Conservation (phyloP, 1,140 invertebrate species). For the Aleiodes sp. region DNA sequence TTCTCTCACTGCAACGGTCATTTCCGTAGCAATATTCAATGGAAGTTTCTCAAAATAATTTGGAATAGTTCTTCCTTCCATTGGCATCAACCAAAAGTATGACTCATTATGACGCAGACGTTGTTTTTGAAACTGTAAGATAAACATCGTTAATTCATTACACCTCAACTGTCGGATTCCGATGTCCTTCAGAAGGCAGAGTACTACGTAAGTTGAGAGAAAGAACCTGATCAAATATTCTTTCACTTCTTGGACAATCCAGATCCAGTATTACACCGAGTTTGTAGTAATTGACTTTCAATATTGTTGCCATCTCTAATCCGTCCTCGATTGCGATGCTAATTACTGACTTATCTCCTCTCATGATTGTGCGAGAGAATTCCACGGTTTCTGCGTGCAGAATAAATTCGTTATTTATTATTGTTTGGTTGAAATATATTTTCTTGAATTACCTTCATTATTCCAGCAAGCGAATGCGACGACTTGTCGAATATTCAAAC, state of each 20-base stretch:
- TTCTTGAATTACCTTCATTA: slow-evolving; percentile 20
- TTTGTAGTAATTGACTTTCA: slow-evolving; percentile 44
- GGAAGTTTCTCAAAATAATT: slow-evolving; percentile 41
- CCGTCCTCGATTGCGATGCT: slow-evolving; percentile 34
- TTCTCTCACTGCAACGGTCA: slow-evolving; percentile 24
- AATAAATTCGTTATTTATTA: slow-evolving; percentile 6
- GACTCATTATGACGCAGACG: slow-evolving; percentile 47
- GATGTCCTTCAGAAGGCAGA: too few relatives aligned
- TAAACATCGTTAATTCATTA: not conserved
- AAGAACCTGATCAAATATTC: slow-evolving; percentile 41
- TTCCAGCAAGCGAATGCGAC: slow-evolving; percentile 35
- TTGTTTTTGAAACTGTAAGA: slow-evolving; percentile 36
- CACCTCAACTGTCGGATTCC: not conserved
- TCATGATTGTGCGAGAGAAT: slow-evolving; percentile 27
- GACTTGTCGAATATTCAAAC: slow-evolving; percentile 16
- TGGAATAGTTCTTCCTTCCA: slow-evolving; percentile 30
- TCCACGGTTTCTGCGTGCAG: slow-evolving; percentile 31
- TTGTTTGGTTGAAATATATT: slow-evolving; percentile 2
- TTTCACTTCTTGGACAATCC: slow-evolving; percentile 38
- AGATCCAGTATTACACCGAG: slow-evolving; percentile 42
- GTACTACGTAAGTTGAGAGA: too few relatives aligned
- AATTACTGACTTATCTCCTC: slow-evolving; percentile 12
- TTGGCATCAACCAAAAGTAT: slow-evolving; percentile 49
- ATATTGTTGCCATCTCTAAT: slow-evolving; percentile 35
- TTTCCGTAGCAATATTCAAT: slow-evolving; percentile 42